phyloP scores from a whole-genome alignment of 2,888 invertebrate genomes.

The Masnerella sp. region DNA sequence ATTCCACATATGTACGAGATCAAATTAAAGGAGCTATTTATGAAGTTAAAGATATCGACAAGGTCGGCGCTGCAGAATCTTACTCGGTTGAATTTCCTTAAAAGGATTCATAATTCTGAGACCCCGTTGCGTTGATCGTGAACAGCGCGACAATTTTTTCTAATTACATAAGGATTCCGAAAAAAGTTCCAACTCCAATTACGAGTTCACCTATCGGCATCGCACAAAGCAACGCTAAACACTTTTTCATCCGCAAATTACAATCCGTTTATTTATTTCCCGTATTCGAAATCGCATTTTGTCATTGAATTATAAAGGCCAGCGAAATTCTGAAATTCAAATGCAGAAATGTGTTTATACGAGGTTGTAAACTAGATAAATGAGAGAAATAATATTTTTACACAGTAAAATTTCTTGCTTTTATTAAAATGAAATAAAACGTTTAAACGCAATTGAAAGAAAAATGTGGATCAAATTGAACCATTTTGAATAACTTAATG shows the following conservation, averaged over 20 bases:
- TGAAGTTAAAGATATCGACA: slow-evolving; percentile 8
- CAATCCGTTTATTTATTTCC: background rate
- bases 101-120: slow-evolving; percentile 20
- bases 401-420: too few species aligned
- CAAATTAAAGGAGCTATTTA: slow-evolving; percentile 12
- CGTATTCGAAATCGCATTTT: background rate
- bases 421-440: background rate
- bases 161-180: slow-evolving; percentile 1
- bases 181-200: background rate
- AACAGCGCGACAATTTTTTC: slow-evolving; percentile 4
- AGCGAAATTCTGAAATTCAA: background rate
- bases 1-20: slow-evolving; percentile 1
- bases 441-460: background rate
- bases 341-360: background rate
- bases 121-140: slow-evolving; percentile 4
- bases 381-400: background rate
- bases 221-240: background rate
- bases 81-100: slow-evolving; percentile 10
- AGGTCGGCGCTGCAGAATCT: slow-evolving; percentile 9
- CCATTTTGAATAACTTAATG: background rate
- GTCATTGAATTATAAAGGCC: background rate
- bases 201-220: background rate
- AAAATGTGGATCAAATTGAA: background rate
- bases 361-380: background rate
- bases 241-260: background rate